Evolutionary conservation across 2,113 vertebrate species (phyloP).

Genomic region (Morphnarchus princeps): DNA sequence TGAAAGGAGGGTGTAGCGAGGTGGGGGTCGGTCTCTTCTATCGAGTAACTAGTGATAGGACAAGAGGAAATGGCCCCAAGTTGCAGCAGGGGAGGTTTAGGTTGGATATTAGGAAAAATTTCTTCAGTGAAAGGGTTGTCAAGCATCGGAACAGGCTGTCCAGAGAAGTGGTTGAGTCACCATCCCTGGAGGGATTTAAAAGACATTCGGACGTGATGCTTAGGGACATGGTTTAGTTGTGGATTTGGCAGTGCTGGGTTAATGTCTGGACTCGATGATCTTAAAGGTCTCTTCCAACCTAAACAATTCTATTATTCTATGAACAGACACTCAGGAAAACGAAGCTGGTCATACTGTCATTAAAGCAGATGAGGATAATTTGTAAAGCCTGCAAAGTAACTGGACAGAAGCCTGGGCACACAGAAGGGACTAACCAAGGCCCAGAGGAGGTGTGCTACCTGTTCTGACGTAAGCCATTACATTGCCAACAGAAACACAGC

Average conservation of each 20-base stretch:
- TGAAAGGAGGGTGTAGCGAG: accelerated
- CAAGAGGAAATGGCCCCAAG: no score
- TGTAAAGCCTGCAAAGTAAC: not conserved
- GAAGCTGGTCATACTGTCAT: not conserved
- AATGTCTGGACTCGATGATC: not conserved
- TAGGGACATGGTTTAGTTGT: no score
- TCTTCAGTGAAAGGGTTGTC: no score
- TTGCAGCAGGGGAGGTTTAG: no score
- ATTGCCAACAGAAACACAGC: not conserved
- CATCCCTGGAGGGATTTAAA: not conserved
- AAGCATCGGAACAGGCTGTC: no score
- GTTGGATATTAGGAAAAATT: no score
- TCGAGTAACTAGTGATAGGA: no score
- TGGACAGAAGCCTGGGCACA: not conserved
- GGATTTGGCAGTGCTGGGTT: not conserved
- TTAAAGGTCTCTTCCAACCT: not conserved
- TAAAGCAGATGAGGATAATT: not conserved
- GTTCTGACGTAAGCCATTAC: not conserved
- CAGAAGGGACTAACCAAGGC: not conserved
- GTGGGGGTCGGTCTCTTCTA: no score
- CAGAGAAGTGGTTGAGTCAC: not conserved
- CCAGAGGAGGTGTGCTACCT: not conserved
- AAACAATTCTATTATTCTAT: no score
- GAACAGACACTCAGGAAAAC: not conserved
- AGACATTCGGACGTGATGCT: not conserved